A percentile compares a stretch with the other conserved stretches of the same genome.
Evolutionary conservation across 2,888 invertebrate genomes (phyloP).

Genomic region (Trachelus troglodyta): DNA sequence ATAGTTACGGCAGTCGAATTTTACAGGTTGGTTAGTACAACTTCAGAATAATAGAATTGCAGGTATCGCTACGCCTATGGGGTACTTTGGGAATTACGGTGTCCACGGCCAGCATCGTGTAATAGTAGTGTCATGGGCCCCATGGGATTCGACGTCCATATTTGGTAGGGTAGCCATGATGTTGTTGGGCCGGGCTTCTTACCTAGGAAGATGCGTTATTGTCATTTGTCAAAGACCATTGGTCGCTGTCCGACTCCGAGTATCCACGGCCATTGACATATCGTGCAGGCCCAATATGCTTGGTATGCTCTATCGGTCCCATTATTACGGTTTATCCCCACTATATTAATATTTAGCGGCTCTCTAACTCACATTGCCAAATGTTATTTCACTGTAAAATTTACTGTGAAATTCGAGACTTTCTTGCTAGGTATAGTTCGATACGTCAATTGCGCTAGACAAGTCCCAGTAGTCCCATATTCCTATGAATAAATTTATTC

Average conservation of each 20-base stretch:
- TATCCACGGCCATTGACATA: slow-evolving; percentile 7
- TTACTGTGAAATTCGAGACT: neutral
- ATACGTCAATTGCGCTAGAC: neutral
- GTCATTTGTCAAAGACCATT: slow-evolving; percentile 20
- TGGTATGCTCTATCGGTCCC: neutral
- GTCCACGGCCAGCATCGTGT: neutral
- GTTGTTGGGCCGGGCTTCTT: slow-evolving; percentile 17
- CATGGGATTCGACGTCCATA: slow-evolving; percentile 16
- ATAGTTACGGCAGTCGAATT: neutral
- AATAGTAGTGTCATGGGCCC: slow-evolving; percentile 9
- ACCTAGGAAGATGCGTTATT: neutral
- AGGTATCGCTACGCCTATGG: neutral
- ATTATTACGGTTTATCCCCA: neutral
- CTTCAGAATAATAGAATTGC: neutral
- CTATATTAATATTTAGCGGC: neutral
- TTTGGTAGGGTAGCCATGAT: slow-evolving; percentile 18
- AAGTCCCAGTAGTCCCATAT: neutral
- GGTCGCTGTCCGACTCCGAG: slow-evolving; percentile 9
- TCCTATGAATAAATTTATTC: neutral
- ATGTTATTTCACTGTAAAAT: neutral
- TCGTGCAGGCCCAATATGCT: neutral
- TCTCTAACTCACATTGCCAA: neutral
- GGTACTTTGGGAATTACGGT: neutral
- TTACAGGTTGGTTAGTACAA: neutral
- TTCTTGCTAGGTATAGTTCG: neutral